Evolutionary conservation across 2,888 invertebrate genomes (phyloP), one percentile per base, ranked within the genome.

Genomic region (Drosophila prolongata): DNA sequence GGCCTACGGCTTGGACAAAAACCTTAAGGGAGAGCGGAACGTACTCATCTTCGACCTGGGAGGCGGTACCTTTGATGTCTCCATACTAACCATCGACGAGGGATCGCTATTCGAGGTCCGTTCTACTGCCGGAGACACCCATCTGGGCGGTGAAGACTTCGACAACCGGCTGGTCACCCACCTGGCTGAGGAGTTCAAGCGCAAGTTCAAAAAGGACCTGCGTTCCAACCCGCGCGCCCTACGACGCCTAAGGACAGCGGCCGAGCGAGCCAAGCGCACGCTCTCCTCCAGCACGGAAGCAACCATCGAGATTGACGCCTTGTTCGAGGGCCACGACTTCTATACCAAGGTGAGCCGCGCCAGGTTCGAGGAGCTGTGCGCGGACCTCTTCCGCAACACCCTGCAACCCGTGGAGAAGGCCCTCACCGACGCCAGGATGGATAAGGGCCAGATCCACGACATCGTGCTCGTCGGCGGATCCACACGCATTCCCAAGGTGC

Each of bases 11-110:
- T 94, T 97, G 74, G 96, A 97, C 93, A 96, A 97, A 89, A 96
- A 96, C 92, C 95, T 96, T 61, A 94, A 94, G 53, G 96, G 96
- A 80, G 96, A 96, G 93, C 94, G 96, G 54, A 96, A 97, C 90
- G 96, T 96, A 68, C 94, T 96, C 64, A 96, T 96, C 84, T 91
- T 91, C 56, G 91, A 91, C 64, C 75, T 91, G 79, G 91, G 91
- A 71, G 98, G 98, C 90, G 98, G 98, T 83, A 98, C 98, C 79
- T 98, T 98, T 92, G 98, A 98, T 93, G 98, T 98, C 42, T 98
- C 98, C 75, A 96, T 98, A 89, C 93, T 98, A 84, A 97, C 97
- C 80, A 98, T 98, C 90, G 98, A 98, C 93, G 98, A 98, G 91
- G 95, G 98, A 93, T 90, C 91, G 0, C 94, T 96, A 85, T 98